phyloP scores from a whole-genome alignment of 1,140 invertebrate genomes.

The Lepidotrigona ventralis region DNA sequence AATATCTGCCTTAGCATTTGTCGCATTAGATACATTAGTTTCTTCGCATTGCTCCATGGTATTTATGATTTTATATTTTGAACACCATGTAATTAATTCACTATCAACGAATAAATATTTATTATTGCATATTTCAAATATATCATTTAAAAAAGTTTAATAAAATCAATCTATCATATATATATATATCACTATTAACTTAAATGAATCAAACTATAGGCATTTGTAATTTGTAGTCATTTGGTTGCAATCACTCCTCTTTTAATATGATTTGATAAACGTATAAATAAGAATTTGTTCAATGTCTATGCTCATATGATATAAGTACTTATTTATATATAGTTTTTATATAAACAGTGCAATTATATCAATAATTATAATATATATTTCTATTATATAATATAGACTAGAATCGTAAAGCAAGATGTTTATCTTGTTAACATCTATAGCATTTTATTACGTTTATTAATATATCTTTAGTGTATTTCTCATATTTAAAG shows the following conservation, averaged over 20 bases:
- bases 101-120: constrained; percentile 22
- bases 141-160: constrained; percentile 8
- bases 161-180: background rate
- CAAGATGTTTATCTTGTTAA: constrained; percentile 26
- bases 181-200: background rate
- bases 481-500: constrained; percentile 13
- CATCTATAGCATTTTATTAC: constrained; percentile 17
- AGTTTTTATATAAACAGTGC: constrained; percentile 8
- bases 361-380: constrained; percentile 12
- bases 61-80: constrained; percentile 36
- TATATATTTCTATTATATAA: constrained; percentile 12
- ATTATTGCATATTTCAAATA: background rate
- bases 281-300: background rate
- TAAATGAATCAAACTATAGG: constrained; percentile 3
- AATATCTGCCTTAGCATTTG: constrained; percentile 59
- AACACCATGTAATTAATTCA: constrained; percentile 29
- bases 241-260: background rate
- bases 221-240: constrained; percentile 1
- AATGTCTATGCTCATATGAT: background rate
- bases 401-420: constrained; percentile 35
- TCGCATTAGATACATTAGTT: constrained; percentile 49
- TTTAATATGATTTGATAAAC: background rate
- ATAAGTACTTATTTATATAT: background rate
- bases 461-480: constrained; percentile 5
- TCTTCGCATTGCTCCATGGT: constrained; percentile 71